Base-by-base conservation (phyloP, 2,888 invertebrate species). In the Phalera bucephala region DNA sequence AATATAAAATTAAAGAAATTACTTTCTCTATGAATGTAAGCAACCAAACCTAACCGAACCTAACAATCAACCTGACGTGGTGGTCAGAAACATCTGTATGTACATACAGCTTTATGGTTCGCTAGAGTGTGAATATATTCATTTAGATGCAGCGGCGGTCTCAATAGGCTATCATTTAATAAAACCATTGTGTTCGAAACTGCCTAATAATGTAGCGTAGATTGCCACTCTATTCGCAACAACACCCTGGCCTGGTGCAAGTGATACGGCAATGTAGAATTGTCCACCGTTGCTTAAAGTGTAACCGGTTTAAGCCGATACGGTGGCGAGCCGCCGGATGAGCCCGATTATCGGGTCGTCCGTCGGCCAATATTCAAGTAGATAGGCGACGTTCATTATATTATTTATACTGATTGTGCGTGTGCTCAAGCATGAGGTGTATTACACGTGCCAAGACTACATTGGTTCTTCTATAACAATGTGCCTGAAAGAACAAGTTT, bases 301-400 rank as follows among this genome's bases (percentile, higher is more conserved):
- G 36, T 32, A 61, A 71, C 76, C 59, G 64, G 73, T 75, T 69
- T 49, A 20, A 45, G 50, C 42, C 40, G 58, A 31, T 47, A 52
- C 48, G 43, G 58, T 50, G 49, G 52, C 50, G 38, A 45, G 46
- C 40, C 44, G 55, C 72, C 79, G 80, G 77, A 79, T 74, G 72
- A 45, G 48, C 52, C 45, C 61, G 62, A 78, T 81, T 77, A 77
- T 73, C 64, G 63, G 61, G 52, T 63, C 64, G 57, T n/a, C n/a
- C n/a, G n/a, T 51, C 64, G 63, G 64, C 65, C 62, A 62, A 70
- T 72, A 72, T 64, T 64, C 56, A 51, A 60, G 62, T 61, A 64
- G 58, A 52, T 54, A 46, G 49, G 45, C 56, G 46, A 36, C 50
- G 46, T 54, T 51, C 53, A 58, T 64, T 57, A 56, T 47, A 52